Evolutionary conservation across 2,797 vertebrate genomes (phyloP), one percentile per base, ranked within the genome.

Genomic region (Chromobotia macracanthus): DNA sequence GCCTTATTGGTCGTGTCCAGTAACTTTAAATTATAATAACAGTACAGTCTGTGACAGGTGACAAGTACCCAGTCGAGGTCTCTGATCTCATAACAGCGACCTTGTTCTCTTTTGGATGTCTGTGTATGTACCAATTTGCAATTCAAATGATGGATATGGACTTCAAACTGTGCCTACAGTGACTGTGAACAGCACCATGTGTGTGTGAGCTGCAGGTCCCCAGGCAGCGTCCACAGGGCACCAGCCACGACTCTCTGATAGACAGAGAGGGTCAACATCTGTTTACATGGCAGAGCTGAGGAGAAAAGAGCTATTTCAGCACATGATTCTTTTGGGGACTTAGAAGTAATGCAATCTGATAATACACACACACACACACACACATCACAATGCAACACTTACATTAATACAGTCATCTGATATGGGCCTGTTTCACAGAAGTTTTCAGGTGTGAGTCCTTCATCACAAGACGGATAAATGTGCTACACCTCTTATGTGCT

Each of bases 111-210:
- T 75, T n/a, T n/a, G n/a, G 56, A 69, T 75, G 64, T 56, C n/a
- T 5, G 25, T 18, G 21, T 58, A 75, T 71, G 51, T 72, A 28
- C 38, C 75, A 56, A 60, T 79, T 61, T 79, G 66, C 76, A 79
- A 79, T 75, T 83, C 76, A 75, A 83, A 76, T 82, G 72, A 81
- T 79, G 48, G 60, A 78, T 78, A 78, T 44, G 53, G 76, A 71
- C 76, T 78, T 78, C 66, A 71, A 64, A 78, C 66, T 78, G 76
- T 71, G 76, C 67, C 58, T 69, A 71, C 67, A 55, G 58, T 19
- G 67, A 71, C 67, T 46, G 46, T 71, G 76, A 78, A 58, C 16
- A 4, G 3, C 2, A 2, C 67, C 55, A 60, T 77, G 68, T 63
- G 76, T 72, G 38, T 69, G 56, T 68, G 50, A 68, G 68, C 50